phyloP scores from a whole-genome alignment of 2,797 vertebrate genomes.

The Pogoniulus pusillus region DNA sequence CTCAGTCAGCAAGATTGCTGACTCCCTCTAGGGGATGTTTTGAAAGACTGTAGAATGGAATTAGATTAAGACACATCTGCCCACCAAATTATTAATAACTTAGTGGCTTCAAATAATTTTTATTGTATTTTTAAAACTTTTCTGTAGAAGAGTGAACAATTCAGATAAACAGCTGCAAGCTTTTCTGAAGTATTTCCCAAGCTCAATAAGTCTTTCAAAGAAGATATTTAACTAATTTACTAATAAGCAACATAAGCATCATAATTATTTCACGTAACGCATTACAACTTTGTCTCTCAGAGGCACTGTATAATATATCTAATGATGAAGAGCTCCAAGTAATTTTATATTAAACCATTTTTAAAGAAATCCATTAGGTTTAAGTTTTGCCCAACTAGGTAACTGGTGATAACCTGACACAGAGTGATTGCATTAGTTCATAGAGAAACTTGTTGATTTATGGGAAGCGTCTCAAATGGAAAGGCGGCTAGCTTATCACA shows the following conservation, averaged over 20 bases:
- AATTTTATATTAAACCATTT: neutral
- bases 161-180: neutral
- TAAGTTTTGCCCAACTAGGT: neutral
- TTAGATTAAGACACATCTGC: neutral
- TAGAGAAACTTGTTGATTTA: neutral
- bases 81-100: neutral
- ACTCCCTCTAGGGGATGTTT: neutral
- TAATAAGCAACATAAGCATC: neutral
- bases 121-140: constrained; percentile 1
- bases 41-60: neutral
- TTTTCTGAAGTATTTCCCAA: neutral
- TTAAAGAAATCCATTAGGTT: neutral
- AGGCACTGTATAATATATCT: neutral
- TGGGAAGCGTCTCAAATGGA: neutral
- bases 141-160: neutral
- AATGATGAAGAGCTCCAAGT: neutral
- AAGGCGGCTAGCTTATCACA: neutral
- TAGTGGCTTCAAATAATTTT: neutral
- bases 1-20: neutral
- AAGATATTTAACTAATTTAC: neutral
- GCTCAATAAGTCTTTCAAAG: neutral
- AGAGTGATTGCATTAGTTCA: neutral
- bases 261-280: neutral
- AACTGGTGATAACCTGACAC: neutral
- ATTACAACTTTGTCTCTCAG: neutral